Percentiles rank a stretch among this genome's conserved stretches.
These are phyloP conservation scores for Euplexia lucipara DNA, from an alignment of 2,888 invertebrate species.

Conservation along the genomic window DNA sequence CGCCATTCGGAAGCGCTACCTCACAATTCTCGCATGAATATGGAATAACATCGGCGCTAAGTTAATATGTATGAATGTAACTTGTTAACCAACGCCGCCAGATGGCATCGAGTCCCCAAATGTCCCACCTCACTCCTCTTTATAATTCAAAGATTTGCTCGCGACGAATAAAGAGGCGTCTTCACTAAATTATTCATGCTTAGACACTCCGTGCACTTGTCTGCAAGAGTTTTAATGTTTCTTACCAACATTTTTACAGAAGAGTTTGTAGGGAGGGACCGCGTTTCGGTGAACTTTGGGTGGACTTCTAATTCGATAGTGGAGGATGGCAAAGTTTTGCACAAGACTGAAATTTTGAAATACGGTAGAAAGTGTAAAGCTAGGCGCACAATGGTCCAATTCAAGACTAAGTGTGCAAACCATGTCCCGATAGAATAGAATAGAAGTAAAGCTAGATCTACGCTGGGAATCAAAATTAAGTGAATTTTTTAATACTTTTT, in stretches of 20 bases:
- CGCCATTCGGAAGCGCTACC: conserved; percentile 64
- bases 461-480: too few species aligned
- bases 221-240: conserved; percentile 55
- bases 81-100: conserved; percentile 80
- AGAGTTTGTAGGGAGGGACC: neutral
- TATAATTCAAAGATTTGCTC: conserved; percentile 89
- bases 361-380: neutral
- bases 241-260: conserved; percentile 42
- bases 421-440: too few species aligned
- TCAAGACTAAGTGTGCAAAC: too few species aligned
- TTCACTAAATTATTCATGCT: conserved; percentile 83
- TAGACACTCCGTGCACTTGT: conserved; percentile 65
- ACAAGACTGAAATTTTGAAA: neutral
- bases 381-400: neutral
- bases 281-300: conserved; percentile 24
- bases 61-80: conserved; percentile 89
- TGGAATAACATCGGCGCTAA: conserved; percentile 78
- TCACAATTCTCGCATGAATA: conserved; percentile 78
- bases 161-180: conserved; percentile 83
- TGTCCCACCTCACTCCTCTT: conserved; percentile 79
- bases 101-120: conserved; percentile 77
- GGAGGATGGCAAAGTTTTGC: conserved; percentile 15
- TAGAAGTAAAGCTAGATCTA: too few species aligned
- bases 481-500: too few species aligned
- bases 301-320: conserved; percentile 5